phyloP scores from a whole-genome alignment of 2,797 vertebrate genomes.

The Microctenopoma stevenorrisi region DNA sequence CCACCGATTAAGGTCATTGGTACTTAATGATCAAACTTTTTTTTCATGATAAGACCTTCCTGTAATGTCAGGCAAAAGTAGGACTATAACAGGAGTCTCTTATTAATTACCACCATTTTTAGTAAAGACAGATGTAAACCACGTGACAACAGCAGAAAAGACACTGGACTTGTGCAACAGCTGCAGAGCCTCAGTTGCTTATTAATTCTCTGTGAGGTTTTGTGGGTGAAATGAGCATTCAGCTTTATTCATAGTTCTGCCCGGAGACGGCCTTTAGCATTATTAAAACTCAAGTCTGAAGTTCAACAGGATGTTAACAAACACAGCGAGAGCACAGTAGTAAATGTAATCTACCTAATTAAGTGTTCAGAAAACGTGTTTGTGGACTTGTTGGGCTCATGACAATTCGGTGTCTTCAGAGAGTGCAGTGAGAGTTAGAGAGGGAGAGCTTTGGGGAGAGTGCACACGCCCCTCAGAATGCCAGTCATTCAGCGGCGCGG shows the following conservation, averaged over 20 bases:
- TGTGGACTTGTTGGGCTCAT: not conserved
- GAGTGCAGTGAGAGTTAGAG: not conserved
- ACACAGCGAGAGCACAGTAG: constrained; percentile 1
- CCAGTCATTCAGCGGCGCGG: constrained; percentile 66
- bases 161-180: constrained; percentile 21
- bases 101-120: not conserved
- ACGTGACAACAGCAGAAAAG: constrained; percentile 1
- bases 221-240: constrained; percentile 27
- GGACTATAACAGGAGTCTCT: not conserved
- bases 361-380: constrained; percentile 6
- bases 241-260: constrained; percentile 40
- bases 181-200: constrained; percentile 33
- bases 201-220: constrained; percentile 32
- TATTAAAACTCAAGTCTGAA: constrained; percentile 24
- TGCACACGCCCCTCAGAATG: constrained; percentile 61
- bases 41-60: not conserved
- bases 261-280: constrained; percentile 35
- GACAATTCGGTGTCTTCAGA: not conserved
- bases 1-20: not conserved
- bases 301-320: constrained; percentile 17
- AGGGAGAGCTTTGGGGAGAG: constrained; percentile 17
- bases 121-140: not conserved
- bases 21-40: not conserved
- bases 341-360: not conserved
- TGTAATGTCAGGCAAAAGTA: not conserved